These are phyloP conservation scores for Catharus bicknelli DNA, from an alignment of 2,113 vertebrate genomes.

Conservation along the genomic window DNA sequence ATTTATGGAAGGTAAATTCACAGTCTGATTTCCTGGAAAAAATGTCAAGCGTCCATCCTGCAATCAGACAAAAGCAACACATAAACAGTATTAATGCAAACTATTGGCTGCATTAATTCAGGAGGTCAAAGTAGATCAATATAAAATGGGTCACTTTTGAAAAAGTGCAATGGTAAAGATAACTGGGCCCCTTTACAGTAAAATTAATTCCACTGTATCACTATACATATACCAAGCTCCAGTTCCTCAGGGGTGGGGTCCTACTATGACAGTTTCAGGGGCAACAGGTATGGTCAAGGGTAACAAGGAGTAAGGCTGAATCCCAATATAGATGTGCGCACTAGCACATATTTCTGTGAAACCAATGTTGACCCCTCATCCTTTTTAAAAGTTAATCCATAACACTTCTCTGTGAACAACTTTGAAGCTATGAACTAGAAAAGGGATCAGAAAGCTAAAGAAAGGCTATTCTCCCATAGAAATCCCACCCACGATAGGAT, in stretches of 20 bases:
- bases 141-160: neutral
- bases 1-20: constrained; percentile 85
- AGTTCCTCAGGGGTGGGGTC: neutral
- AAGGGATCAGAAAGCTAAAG: neutral
- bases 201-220: neutral
- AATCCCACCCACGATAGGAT: neutral
- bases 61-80: constrained; percentile 9
- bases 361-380: neutral
- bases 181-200: neutral
- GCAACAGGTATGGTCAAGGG: neutral
- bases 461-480: neutral
- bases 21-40: constrained; percentile 82
- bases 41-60: constrained; percentile 95
- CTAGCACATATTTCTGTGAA: neutral
- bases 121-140: neutral
- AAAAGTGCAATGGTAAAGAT: neutral
- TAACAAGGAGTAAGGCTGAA: neutral
- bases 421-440: neutral
- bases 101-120: neutral
- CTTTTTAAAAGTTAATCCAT: neutral
- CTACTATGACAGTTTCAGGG: neutral
- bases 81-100: neutral
- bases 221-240: neutral
- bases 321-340: neutral
- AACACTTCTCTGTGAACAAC: neutral